phyloP scores from a whole-genome alignment of 2,888 invertebrate species.

The Acrocera orbiculus region DNA sequence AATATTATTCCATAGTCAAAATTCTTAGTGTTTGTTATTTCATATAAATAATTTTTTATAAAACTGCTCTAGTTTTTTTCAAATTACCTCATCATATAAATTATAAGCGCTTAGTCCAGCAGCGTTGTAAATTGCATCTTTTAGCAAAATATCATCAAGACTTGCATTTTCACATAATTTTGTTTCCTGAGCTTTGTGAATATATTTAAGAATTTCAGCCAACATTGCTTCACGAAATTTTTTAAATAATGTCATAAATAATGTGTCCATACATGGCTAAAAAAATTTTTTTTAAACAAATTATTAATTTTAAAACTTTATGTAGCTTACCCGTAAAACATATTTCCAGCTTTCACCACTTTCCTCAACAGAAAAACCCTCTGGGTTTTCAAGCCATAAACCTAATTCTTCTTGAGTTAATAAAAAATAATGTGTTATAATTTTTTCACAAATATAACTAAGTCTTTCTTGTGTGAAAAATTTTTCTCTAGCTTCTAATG shows the following conservation, averaged over 20 bases:
- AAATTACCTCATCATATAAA: constrained; percentile 65
- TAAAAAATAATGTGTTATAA: constrained; percentile 76
- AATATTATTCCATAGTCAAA: too few species aligned
- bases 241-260: constrained; percentile 70
- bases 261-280: constrained; percentile 72
- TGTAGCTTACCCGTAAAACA: constrained; percentile 51
- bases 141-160: constrained; percentile 59
- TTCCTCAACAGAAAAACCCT: constrained; percentile 76
- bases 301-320: constrained; percentile 5
- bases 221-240: constrained; percentile 55
- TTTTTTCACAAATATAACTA: constrained; percentile 63
- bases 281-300: constrained; percentile 13
- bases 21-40: constrained; percentile 1
- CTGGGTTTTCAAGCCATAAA: constrained; percentile 79
- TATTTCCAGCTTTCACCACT: constrained; percentile 90
- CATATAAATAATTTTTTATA: not conserved
- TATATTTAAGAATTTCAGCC: constrained; percentile 54
- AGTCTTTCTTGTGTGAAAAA: constrained; percentile 63
- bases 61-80: too few species aligned
- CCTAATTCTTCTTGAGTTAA: constrained; percentile 68
- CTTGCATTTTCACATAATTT: constrained; percentile 51
- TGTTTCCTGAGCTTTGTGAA: constrained; percentile 51
- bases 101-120: constrained; percentile 78
- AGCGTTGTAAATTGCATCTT: constrained; percentile 89
- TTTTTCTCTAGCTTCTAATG: constrained; percentile 37